Base-by-base conservation (phyloP, 1,140 invertebrate species). In the Zaprionus inermis region DNA sequence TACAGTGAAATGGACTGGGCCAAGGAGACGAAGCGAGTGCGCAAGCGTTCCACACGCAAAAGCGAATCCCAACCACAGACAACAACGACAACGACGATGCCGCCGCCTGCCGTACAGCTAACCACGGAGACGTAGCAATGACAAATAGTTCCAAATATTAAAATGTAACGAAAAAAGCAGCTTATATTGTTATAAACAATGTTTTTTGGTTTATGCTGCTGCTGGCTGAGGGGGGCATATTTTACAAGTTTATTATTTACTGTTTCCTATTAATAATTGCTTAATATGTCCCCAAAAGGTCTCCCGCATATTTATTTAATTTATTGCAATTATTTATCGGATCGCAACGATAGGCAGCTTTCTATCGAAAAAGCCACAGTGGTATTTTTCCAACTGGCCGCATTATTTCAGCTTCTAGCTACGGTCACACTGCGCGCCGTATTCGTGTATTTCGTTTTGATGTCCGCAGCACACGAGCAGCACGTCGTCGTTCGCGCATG, bases 1-100 rank as follows among this genome's bases (percentile, higher is more conserved):
- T 93, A 97, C 66, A 94, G 94, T 46, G 95, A 96, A 81, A 94
- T 94, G 86, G 93, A 95, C 66, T 94, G 94, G 60, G 93, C 93
- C 14, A 94, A 95, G 71, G 93, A 86, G 72, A 93, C 94, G 0
- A 95, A 95, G 79, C 92, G 95, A 1, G 94, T 95, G 55, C 93
- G 95, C 56, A 94, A 95, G 78, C 95, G 94, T 57, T 95, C 95
- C n/a, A 80, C 85, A 12, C 73, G 91, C 22, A 84, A 90, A 61
- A 90, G 85, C 34, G 91, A 92, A 55, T 80, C 81, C 14, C 91
- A 91, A 73, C 72, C 57, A 5, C 66, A 69, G 6, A 46, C 36
- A 9, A 22, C 71, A 38, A 65, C 64, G 57, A 38, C 78, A 34
- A 55, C 74, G 69, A 46, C 74, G 10, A 88, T 89, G 84, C 84